A percentile compares a stretch with the other conserved stretches of the same genome.
phyloP scores from a whole-genome alignment of 2,888 invertebrate genomes.

The Malachius bipustulatus region DNA sequence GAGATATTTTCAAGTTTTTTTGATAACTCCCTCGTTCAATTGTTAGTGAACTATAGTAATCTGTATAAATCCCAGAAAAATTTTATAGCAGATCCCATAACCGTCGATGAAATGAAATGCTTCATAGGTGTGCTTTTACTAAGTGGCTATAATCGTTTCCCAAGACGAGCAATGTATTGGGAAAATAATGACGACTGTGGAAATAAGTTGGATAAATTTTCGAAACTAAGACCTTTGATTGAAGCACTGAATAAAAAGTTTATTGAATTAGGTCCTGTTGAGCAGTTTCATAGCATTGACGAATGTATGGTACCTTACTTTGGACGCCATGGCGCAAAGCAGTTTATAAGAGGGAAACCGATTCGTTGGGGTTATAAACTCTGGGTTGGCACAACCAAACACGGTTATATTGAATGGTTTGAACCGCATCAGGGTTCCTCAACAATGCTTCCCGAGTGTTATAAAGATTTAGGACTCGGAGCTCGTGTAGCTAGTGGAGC shows the following conservation, averaged over 20 bases:
- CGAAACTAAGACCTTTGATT: slow-evolving; percentile 4
- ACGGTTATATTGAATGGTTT: slow-evolving; percentile 7
- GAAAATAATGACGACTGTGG: slow-evolving; percentile 15
- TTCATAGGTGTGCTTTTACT: slow-evolving; percentile 16
- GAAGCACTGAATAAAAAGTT: slow-evolving; percentile 5
- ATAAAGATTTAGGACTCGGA: slow-evolving; percentile 6
- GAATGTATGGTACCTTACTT: too few species aligned
- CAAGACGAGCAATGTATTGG: slow-evolving; percentile 17
- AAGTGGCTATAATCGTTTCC: slow-evolving; percentile 16
- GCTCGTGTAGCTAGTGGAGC: slow-evolving; percentile 4
- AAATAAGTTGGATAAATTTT: slow-evolving; percentile 14
- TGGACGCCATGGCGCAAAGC: too few species aligned
- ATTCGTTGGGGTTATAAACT: too few species aligned
- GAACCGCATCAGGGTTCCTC: slow-evolving; percentile 7
- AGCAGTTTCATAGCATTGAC: too few species aligned
- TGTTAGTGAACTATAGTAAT: too few species aligned
- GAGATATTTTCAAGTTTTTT: too few species aligned
- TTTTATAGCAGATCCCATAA: too few species aligned
- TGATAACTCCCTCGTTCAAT: too few species aligned
- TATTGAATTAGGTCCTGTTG: too few species aligned
- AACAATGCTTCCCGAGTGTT: neutral
- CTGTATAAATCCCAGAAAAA: too few species aligned
- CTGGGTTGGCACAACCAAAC: too few species aligned
- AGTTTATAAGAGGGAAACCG: too few species aligned
- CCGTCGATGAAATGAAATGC: slow-evolving; percentile 16